Evolutionary conservation across 2,888 invertebrate species (phyloP).

Genomic region (Acleris laterana): DNA sequence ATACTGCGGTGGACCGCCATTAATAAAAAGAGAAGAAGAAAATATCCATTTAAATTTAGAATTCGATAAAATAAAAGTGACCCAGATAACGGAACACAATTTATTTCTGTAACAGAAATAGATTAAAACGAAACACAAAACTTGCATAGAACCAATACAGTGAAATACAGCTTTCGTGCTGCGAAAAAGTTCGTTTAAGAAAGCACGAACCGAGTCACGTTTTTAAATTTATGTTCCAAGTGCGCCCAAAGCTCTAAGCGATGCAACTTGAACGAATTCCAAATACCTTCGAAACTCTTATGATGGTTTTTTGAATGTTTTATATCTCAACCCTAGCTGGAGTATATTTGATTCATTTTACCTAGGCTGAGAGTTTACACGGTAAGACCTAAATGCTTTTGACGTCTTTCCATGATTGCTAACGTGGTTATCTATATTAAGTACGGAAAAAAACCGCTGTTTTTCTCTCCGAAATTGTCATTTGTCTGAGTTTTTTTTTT

Average conservation of each 20-base stretch:
- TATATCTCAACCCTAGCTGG: not conserved
- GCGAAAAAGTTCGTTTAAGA: conserved; percentile 23
- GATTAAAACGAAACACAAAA: too few species aligned
- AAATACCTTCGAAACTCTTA: not conserved
- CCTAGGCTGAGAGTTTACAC: not conserved
- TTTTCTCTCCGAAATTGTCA: too few species aligned
- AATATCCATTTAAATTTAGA: too few species aligned
- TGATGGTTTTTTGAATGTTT: not conserved
- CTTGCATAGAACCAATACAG: conserved; percentile 8
- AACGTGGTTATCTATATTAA: not conserved
- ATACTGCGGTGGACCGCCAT: too few species aligned
- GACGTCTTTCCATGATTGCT: too few species aligned
- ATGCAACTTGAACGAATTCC: conserved; percentile 21
- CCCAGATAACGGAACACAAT: too few species aligned
- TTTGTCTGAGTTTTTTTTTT: too few species aligned
- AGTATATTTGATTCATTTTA: not conserved
- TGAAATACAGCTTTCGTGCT: conserved; percentile 17
- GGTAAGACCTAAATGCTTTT: too few species aligned
- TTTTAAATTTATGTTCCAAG: conserved; percentile 27
- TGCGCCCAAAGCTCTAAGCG: not conserved
- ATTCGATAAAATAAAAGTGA: too few species aligned
- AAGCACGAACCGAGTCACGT: conserved; percentile 23
- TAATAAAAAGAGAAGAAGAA: too few species aligned
- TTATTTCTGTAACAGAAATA: too few species aligned
- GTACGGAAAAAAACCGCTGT: too few species aligned